Evolutionary conservation across 2,113 vertebrate species (phyloP).

Genomic region (Mola mola): DNA sequence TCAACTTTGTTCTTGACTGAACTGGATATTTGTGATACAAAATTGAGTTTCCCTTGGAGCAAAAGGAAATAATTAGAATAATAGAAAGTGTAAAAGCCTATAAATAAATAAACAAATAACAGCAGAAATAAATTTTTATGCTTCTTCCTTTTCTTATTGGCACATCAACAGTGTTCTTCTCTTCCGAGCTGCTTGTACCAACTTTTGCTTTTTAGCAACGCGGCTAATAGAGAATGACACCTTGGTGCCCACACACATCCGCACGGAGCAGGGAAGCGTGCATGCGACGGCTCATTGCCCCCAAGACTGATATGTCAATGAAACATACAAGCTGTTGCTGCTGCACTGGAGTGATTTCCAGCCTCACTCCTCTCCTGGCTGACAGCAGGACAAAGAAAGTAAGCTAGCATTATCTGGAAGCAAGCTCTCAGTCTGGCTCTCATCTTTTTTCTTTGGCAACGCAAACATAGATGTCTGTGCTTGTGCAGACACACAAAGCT

Average conservation of each 20-base stretch:
- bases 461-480: constrained; percentile 59
- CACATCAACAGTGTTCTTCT: neutral
- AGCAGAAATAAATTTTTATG: neutral
- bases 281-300: constrained; percentile 73
- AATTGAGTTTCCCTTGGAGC: no score
- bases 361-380: constrained; percentile 70
- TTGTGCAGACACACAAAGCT: constrained; percentile 43
- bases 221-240: constrained; percentile 11
- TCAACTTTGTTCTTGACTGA: no score
- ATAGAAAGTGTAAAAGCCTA: neutral
- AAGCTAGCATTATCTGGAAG: constrained; percentile 69
- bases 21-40: no score
- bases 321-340: constrained; percentile 77
- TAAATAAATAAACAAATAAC: neutral
- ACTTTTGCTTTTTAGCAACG: constrained; percentile 13
- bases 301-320: constrained; percentile 77
- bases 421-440: constrained; percentile 62
- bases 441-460: constrained; percentile 54
- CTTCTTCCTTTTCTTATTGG: neutral
- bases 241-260: neutral
- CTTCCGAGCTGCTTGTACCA: neutral
- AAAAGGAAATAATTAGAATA: neutral
- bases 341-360: constrained; percentile 67
- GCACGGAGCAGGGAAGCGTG: constrained; percentile 40
- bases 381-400: constrained; percentile 81